These are phyloP conservation scores for Amphiura filiformis DNA, from an alignment of 35 echinoderm and acorn worm genomes.

Conservation along the genomic window DNA sequence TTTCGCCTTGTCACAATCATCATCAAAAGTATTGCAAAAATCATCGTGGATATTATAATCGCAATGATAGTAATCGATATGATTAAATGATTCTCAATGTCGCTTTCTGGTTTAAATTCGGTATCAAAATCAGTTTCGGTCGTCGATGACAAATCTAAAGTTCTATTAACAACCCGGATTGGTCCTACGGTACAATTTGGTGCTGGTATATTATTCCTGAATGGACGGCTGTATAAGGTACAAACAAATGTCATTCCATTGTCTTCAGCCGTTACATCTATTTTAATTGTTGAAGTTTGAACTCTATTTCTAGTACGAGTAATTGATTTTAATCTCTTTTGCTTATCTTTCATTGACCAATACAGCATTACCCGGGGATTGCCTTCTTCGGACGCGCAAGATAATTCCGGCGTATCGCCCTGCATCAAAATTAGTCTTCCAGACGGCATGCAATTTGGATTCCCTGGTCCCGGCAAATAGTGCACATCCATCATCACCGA, in stretches of 20 bases:
- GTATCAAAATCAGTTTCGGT: neutral
- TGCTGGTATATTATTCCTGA: neutral
- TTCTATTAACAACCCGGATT: neutral
- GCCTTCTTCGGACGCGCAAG: neutral
- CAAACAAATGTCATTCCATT: neutral
- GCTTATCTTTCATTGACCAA: neutral
- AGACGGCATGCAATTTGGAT: neutral
- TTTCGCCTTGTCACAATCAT: neutral
- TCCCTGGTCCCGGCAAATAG: neutral
- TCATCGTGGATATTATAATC: neutral
- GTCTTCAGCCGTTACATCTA: neutral
- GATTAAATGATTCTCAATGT: neutral
- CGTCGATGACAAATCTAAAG: neutral
- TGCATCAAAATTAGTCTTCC: neutral
- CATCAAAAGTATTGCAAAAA: neutral
- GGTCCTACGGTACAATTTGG: neutral
- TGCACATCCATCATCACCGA: neutral
- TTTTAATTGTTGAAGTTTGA: neutral
- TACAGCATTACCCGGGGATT: neutral
- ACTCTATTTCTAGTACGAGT: neutral
- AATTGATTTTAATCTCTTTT: neutral
- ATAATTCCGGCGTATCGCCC: neutral
- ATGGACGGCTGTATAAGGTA: neutral
- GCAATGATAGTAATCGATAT: neutral
- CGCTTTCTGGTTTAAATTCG: neutral